phyloP scores from a whole-genome alignment of 2,113 vertebrate genomes.

The Clupea harengus region DNA sequence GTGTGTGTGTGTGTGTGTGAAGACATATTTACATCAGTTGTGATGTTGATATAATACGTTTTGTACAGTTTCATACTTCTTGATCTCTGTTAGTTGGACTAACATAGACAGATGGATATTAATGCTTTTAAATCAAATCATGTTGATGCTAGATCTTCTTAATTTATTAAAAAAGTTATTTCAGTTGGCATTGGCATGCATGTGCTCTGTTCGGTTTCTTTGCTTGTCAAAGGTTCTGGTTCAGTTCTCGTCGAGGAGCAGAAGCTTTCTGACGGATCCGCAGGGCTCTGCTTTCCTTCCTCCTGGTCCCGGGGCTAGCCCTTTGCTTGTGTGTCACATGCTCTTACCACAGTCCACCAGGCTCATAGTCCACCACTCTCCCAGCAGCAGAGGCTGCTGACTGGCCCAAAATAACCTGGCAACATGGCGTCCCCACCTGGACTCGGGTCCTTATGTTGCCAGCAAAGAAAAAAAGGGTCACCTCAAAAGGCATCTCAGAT shows the following conservation, averaged over 20 bases:
- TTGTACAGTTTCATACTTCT: too few species aligned
- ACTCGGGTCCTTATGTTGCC: constrained; percentile 31
- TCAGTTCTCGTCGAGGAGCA: neutral
- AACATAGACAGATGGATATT: too few species aligned
- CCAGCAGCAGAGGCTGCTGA: constrained; percentile 40
- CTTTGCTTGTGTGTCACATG: constrained; percentile 41
- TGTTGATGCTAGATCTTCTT: too few species aligned
- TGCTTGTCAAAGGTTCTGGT: neutral
- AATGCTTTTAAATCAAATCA: too few species aligned
- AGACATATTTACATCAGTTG: too few species aligned
- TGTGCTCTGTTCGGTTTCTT: neutral
- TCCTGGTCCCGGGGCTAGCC: neutral
- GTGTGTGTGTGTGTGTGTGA: too few species aligned
- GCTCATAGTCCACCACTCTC: constrained; percentile 42
- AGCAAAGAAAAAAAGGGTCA: constrained; percentile 54
- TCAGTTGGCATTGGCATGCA: neutral
- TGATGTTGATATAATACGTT: too few species aligned
- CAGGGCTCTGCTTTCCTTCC: constrained; percentile 5
- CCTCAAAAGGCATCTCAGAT: constrained; percentile 20
- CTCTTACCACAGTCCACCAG: too few species aligned
- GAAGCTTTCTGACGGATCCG: neutral
- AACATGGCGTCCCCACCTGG: constrained; percentile 37
- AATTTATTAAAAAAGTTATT: neutral
- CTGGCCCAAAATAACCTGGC: constrained; percentile 50
- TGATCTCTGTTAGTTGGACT: too few species aligned